phyloP scores from a whole-genome alignment of 2,888 invertebrate genomes.

The Macropis europaea region DNA sequence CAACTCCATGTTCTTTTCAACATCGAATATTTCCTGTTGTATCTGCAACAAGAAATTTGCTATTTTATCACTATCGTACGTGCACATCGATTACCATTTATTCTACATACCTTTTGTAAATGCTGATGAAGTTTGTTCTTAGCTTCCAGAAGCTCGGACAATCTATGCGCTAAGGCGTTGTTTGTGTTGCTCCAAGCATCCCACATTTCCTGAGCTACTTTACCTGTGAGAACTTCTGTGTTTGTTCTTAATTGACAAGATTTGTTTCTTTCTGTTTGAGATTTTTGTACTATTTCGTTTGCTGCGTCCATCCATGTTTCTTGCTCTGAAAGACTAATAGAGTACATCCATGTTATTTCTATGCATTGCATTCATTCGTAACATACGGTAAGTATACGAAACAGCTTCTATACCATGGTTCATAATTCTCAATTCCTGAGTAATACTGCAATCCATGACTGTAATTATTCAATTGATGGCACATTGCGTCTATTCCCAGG shows the following conservation, averaged over 20 bases:
- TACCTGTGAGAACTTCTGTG: constrained; percentile 89
- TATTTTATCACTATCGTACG: not conserved
- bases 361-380: not conserved
- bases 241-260: constrained; percentile 90
- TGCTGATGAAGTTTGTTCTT: constrained; percentile 92
- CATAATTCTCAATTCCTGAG: constrained; percentile 93
- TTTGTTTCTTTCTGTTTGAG: constrained; percentile 90
- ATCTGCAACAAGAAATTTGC: constrained; percentile 81
- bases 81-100: too few species aligned
- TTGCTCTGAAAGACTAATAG: constrained; percentile 86
- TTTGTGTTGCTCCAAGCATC: constrained; percentile 93
- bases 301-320: constrained; percentile 92
- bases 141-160: constrained; percentile 89
- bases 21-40: constrained; percentile 95
- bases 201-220: constrained; percentile 92
- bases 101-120: constrained; percentile 84
- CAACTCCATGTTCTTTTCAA: constrained; percentile 94
- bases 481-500: constrained; percentile 91
- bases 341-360: constrained; percentile 32
- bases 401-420: constrained; percentile 84
- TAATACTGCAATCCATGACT: constrained; percentile 91
- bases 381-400: not conserved
- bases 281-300: constrained; percentile 87
- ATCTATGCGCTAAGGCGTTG: constrained; percentile 88
- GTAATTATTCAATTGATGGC: constrained; percentile 91